Conservation (phyloP, 2,113 vertebrate species). For the Pseudorhombus dupliciocellatus region DNA sequence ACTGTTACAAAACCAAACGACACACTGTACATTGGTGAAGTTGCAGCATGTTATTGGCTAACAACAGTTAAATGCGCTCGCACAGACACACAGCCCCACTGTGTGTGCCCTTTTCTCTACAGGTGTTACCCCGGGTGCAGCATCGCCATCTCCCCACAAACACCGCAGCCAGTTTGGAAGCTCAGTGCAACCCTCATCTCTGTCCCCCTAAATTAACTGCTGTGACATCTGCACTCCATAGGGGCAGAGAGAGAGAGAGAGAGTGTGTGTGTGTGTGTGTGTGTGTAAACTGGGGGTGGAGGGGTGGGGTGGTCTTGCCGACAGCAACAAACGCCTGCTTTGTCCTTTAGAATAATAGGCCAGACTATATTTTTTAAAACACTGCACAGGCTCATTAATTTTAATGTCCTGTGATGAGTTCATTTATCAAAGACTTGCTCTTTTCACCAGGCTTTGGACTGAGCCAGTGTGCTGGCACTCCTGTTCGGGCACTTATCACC, state of each 20-base stretch:
- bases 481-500: constrained; percentile 47
- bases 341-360: constrained; percentile 60
- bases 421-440: constrained; percentile 44
- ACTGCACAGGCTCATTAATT: constrained; percentile 46
- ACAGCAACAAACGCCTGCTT: constrained; percentile 47
- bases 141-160: constrained; percentile 7
- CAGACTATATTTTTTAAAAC: constrained; percentile 40
- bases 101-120: constrained; percentile 61
- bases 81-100: constrained; percentile 27
- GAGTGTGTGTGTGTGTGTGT: constrained; percentile 2
- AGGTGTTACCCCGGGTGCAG: constrained; percentile 29
- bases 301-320: constrained; percentile 39
- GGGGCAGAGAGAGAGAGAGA: constrained; percentile 8
- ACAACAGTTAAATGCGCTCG: background rate
- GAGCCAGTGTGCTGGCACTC: background rate
- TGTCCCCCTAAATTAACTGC: constrained; percentile 63
- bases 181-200: constrained; percentile 40
- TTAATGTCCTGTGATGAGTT: constrained; percentile 54
- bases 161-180: constrained; percentile 26
- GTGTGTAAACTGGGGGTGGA: background rate
- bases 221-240: constrained; percentile 55
- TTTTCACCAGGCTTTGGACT: constrained; percentile 24
- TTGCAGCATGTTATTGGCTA: background rate
- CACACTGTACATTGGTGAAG: background rate
- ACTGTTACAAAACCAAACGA: background rate